A percentile compares a stretch with the other conserved stretches of the same genome.
Evolutionary conservation across 2,113 vertebrate species (phyloP).

Genomic region (Zosterops japonicus): DNA sequence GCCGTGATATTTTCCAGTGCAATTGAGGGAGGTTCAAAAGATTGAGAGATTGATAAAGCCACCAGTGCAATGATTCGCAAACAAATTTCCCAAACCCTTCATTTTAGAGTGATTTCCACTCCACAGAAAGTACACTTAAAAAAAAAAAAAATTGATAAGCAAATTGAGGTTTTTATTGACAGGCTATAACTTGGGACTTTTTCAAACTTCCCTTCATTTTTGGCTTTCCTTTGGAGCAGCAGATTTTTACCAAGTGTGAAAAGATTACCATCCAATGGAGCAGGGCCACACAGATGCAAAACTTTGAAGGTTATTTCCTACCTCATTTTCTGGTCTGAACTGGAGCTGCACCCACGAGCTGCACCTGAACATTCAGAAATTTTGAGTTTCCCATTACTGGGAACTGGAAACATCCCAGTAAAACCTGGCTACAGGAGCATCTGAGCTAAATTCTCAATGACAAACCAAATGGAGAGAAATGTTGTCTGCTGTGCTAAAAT

Average conservation of each 20-base stretch:
- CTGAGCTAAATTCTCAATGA: neutral
- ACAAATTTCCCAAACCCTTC: neutral
- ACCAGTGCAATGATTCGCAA: neutral
- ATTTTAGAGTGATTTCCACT: neutral
- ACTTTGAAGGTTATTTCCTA: neutral
- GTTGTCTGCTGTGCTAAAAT: neutral
- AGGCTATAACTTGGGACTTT: neutral
- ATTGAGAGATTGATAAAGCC: neutral
- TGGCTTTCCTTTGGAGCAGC: neutral
- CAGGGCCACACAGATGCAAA: neutral
- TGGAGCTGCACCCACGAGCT: neutral
- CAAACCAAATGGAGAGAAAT: neutral
- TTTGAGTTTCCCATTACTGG: neutral
- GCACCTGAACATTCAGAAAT: neutral
- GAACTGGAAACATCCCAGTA: neutral
- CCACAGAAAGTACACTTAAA: rapidly evolving
- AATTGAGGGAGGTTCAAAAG: neutral
- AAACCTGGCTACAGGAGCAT: neutral
- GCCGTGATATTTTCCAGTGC: neutral
- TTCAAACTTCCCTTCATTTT: rapidly evolving
- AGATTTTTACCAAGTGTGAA: neutral
- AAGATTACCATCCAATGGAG: neutral
- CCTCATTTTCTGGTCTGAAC: neutral
- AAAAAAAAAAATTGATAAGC: neutral
- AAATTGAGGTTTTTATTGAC: neutral